Evolutionary conservation across 2,888 invertebrate genomes (phyloP).

Genomic region (Cosmia trapezina): DNA sequence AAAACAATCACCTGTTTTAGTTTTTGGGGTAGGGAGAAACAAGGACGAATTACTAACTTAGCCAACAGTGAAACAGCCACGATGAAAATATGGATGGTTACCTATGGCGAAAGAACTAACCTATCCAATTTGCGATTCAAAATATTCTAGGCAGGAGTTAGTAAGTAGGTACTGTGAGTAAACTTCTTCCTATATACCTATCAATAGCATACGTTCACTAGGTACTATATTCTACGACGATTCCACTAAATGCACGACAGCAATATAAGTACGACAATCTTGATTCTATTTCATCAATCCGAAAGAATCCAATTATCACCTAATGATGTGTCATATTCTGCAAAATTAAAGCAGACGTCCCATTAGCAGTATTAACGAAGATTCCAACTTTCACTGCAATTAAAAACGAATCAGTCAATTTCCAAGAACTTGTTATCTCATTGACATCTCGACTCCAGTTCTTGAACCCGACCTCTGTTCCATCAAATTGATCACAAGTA

Average conservation of each 20-base stretch:
- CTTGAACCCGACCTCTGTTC: constrained; percentile 2
- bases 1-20: neutral
- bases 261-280: neutral
- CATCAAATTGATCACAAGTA: constrained; percentile 14
- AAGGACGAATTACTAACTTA: neutral
- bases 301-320: constrained; percentile 15
- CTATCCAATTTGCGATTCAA: neutral
- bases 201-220: neutral
- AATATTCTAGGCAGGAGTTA: neutral
- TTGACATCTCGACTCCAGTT: neutral
- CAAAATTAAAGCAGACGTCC: constrained; percentile 30
- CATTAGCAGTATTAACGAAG: constrained; percentile 45
- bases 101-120: neutral
- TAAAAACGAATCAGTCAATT: constrained; percentile 64
- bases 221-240: neutral
- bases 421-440: constrained; percentile 43
- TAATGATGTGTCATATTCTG: constrained; percentile 39
- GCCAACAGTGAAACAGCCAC: neutral
- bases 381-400: constrained; percentile 63
- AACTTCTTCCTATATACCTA: too few species aligned
- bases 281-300: constrained; percentile 12
- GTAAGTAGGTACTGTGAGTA: too few species aligned
- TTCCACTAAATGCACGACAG: too few species aligned
- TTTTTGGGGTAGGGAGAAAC: neutral
- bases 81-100: too few species aligned